Percentiles rank a stretch among this genome's conserved stretches.
phyloP scores from a whole-genome alignment of 2,888 invertebrate genomes.

The Acrocyrtus sp. region DNA sequence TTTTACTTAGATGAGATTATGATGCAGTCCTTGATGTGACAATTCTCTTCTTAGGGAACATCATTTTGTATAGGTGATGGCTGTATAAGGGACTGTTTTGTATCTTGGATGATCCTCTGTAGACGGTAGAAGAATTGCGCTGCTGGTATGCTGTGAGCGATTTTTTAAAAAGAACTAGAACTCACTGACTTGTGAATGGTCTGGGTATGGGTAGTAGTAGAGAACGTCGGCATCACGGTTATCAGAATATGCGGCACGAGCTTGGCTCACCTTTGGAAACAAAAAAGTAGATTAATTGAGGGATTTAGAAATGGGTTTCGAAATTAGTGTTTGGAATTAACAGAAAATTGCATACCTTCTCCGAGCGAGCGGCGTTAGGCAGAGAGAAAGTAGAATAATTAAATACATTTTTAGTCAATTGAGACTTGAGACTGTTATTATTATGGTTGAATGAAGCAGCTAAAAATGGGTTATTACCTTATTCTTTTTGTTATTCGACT shows the following conservation, averaged over 20 bases:
- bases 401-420: too few relatives aligned
- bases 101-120: background rate
- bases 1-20: background rate
- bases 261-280: conserved; percentile 55
- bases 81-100: background rate
- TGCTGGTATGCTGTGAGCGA: conserved; percentile 23
- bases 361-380: conserved; percentile 57
- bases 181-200: conserved; percentile 54
- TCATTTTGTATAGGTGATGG: background rate
- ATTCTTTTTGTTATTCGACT: conserved; percentile 52
- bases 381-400: too few relatives aligned
- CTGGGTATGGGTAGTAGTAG: conserved; percentile 63
- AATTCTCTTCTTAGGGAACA: background rate
- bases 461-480: too few relatives aligned
- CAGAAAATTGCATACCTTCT: conserved; percentile 50
- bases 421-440: too few relatives aligned
- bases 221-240: conserved; percentile 57
- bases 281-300: conserved; percentile 4
- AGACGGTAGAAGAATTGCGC: background rate
- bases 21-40: background rate
- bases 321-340: background rate
- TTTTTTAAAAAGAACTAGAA: conserved; percentile 16
- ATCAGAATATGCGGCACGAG: conserved; percentile 50
- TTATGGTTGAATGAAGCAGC: too few relatives aligned
- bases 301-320: too few relatives aligned